Percentiles rank a stretch among this genome's conserved stretches.
phyloP scores from a whole-genome alignment of 2,797 vertebrate genomes.

The Notolabrus celidotus region DNA sequence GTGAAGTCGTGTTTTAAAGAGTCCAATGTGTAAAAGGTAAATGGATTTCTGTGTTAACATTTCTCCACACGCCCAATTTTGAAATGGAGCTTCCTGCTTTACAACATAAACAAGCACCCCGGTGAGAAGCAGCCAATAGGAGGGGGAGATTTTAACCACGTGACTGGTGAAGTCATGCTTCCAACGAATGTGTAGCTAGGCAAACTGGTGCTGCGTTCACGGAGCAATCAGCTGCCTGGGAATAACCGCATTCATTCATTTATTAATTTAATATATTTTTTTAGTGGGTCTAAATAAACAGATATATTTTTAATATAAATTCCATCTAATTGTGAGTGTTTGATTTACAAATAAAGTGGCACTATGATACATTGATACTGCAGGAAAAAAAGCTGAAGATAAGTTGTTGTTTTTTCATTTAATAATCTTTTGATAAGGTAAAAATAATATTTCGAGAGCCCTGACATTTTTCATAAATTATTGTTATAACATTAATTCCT shows the following conservation, averaged over 20 bases:
- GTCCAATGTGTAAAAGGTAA: background rate
- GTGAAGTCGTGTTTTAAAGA: background rate
- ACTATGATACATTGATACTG: no score
- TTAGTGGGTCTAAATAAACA: no score
- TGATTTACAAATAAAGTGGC: no score
- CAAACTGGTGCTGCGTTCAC: conserved; percentile 58
- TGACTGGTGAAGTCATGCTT: conserved; percentile 61
- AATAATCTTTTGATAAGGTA: no score
- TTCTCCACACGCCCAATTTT: conserved; percentile 47
- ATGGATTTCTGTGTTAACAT: background rate
- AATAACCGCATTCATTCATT: accelerated
- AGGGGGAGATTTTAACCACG: conserved; percentile 49
- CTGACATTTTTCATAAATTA: accelerated
- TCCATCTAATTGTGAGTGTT: no score
- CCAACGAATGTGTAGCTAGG: conserved; percentile 66
- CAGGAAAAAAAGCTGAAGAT: no score
- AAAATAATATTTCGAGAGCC: accelerated
- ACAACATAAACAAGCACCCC: conserved; percentile 75
- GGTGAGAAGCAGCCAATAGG: conserved; percentile 68
- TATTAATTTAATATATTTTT: no score
- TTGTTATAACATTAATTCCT: accelerated
- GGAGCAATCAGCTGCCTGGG: accelerated
- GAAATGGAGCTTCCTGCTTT: conserved; percentile 72
- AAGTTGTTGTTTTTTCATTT: no score
- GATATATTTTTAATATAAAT: no score